Base-by-base conservation (phyloP, 2,113 vertebrate genomes). In the Castor canadensis region DNA sequence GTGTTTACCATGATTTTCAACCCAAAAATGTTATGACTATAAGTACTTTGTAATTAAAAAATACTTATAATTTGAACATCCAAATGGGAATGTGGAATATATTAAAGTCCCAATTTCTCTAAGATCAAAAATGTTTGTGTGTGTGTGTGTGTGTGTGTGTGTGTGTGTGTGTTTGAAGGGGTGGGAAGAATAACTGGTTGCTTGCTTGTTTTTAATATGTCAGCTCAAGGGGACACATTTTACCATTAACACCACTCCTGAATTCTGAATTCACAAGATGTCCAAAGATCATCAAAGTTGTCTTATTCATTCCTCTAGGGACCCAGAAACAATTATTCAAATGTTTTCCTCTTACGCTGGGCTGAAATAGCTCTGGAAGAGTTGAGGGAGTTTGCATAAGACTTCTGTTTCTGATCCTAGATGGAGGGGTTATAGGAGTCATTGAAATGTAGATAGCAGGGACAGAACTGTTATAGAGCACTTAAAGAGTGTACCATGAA, bases 401-500 rank as follows among this genome's bases (percentile, higher is more conserved):
- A 58, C 60, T 89, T 87, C 83, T 85, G 75, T 85, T 71, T 49
- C 22, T 7, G 93, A 93, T 75, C 82, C 73, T 93, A 38, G 94
- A 93, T 72, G 40, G 86, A 93, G 40, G 54, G 75, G 64, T 62
- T 87, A 69, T 49, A 77, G 72, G 49, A 95, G 49, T 56, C 86
- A 81, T 30, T 96, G 93, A 97, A 96, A 96, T 95, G 93, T 72
- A 97, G 96, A 97, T 73, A 81, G n/a, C 28, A 56, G 52, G 79
- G 60, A 95, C n/a, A 86, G 69, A 85, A 49, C 58, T 6, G 86
- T 96, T 92, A 64, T 28, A 64, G 85, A 96, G 89, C 87, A 93
- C 79, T 97, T 91, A 89, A 24, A 85, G 38, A 80, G 45, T 45
- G 58, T 58, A 91, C 80, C 66, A 94, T 72, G 80, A 94, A 96